phyloP scores from a whole-genome alignment of 2,888 invertebrate species.

The Nasonovia ribisnigri region DNA sequence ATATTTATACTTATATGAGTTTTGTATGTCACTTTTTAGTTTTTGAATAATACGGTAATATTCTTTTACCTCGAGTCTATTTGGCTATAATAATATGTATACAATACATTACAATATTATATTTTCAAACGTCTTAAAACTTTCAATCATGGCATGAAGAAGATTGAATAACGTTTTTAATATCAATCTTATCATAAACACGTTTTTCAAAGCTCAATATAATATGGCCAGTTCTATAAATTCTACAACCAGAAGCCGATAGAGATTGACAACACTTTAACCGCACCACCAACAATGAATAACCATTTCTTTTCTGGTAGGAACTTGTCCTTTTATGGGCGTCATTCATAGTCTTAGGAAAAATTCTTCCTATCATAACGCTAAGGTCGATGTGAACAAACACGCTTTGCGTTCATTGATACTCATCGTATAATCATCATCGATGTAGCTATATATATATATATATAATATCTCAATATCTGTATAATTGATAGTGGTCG shows the following conservation, averaged over 20 bases:
- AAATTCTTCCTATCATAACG: background rate
- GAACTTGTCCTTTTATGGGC: background rate
- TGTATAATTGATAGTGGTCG: too few relatives aligned
- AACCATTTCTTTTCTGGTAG: background rate
- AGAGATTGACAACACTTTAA: background rate
- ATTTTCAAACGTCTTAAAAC: background rate
- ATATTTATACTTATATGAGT: too few relatives aligned
- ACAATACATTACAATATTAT: background rate
- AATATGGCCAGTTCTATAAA: background rate
- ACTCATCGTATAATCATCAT: background rate
- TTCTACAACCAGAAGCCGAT: background rate
- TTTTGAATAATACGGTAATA: too few relatives aligned
- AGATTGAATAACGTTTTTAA: background rate
- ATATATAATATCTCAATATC: too few relatives aligned
- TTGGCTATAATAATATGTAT: too few relatives aligned
- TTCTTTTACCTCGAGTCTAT: too few relatives aligned
- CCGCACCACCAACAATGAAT: background rate
- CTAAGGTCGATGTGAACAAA: background rate
- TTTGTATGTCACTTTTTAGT: too few relatives aligned
- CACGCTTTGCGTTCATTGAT: background rate
- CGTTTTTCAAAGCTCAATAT: background rate
- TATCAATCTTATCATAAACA: background rate
- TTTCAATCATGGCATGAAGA: background rate
- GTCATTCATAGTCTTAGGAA: background rate
- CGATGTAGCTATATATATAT: too few relatives aligned